These are phyloP conservation scores for Mallotus villosus DNA, from an alignment of 2,797 vertebrate genomes.

Conservation along the genomic window DNA sequence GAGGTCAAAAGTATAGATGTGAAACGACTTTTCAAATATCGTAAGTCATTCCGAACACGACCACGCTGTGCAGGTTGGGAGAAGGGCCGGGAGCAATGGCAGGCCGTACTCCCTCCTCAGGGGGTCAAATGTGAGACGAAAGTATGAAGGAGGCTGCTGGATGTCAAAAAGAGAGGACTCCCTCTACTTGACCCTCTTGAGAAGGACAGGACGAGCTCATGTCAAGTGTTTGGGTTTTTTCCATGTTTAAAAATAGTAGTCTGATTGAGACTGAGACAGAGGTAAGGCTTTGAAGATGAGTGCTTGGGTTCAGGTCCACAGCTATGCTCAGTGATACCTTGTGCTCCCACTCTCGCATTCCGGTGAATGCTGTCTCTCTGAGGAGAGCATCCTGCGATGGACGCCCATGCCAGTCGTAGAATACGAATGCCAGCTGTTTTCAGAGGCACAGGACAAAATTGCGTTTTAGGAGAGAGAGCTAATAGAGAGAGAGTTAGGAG, in stretches of 20 bases:
- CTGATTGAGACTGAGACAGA: neutral
- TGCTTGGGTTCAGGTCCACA: neutral
- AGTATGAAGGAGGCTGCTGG: neutral
- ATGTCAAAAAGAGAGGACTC: neutral
- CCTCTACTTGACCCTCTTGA: neutral
- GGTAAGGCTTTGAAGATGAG: neutral
- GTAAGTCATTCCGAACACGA: neutral
- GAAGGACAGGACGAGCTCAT: neutral
- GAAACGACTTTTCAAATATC: neutral
- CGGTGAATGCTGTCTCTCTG: neutral
- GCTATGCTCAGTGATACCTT: too few species aligned
- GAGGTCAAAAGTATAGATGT: neutral
- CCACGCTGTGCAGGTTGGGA: neutral
- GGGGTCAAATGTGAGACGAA: constrained; percentile 6
- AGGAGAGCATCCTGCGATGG: neutral
- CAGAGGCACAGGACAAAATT: neutral
- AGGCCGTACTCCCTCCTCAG: neutral
- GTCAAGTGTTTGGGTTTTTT: neutral
- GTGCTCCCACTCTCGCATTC: too few species aligned
- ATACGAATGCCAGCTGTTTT: neutral
- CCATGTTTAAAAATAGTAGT: neutral
- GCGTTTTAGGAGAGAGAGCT: too few species aligned
- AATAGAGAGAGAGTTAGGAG: too few species aligned
- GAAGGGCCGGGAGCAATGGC: neutral
- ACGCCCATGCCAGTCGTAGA: neutral